These are phyloP conservation scores for Pygmarrhopalites habei DNA, from an alignment of 1,140 invertebrate species.

Conservation along the genomic window DNA sequence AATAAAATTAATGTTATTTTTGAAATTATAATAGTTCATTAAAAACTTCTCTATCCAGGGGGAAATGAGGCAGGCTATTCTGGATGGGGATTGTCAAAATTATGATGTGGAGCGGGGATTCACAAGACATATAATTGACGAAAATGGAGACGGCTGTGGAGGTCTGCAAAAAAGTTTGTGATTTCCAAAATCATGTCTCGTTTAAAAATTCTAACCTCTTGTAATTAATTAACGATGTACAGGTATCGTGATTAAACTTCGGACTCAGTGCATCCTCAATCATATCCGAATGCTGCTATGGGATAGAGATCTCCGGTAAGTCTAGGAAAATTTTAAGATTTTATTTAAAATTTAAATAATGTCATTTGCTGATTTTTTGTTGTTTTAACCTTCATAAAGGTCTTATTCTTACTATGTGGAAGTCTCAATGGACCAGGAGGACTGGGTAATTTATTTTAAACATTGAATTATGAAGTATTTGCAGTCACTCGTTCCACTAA, in stretches of 20 bases:
- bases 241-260: constrained; percentile 83
- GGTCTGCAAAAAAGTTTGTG: too few species aligned
- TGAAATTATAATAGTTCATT: too few species aligned
- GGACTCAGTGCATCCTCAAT: constrained; percentile 84
- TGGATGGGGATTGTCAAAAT: constrained; percentile 77
- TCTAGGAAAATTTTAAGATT: background rate
- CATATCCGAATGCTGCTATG: constrained; percentile 85
- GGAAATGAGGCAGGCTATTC: constrained; percentile 73
- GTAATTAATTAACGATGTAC: too few species aligned
- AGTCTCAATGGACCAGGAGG: constrained; percentile 89
- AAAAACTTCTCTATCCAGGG: too few species aligned
- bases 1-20: too few species aligned
- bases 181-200: too few species aligned
- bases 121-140: constrained; percentile 84
- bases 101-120: constrained; percentile 91
- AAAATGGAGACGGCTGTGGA: constrained; percentile 55
- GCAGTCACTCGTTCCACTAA: too few species aligned
- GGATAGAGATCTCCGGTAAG: constrained; percentile 80
- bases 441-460: constrained; percentile 85
- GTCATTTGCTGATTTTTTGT: constrained; percentile 37
- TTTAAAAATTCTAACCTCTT: too few species aligned
- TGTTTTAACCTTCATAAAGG: too few species aligned
- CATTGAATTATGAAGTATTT: too few species aligned
- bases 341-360: constrained; percentile 1
- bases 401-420: constrained; percentile 96